Evolutionary conservation across 2,888 invertebrate genomes (phyloP), one percentile per base, ranked within the genome.

Genomic region (Archaeoteleia sp.): DNA sequence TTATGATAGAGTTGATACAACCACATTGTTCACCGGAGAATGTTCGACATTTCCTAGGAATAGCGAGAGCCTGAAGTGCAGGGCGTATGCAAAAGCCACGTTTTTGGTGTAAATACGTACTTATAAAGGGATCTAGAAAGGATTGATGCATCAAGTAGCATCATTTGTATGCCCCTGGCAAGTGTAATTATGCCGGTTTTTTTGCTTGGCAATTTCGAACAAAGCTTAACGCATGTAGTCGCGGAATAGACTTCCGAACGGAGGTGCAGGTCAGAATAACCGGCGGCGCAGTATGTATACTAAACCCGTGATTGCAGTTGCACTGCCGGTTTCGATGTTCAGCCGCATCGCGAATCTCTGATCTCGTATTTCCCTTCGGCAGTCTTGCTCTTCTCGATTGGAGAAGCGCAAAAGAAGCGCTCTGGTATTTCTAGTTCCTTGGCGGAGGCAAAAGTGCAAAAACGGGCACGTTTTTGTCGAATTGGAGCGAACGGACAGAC

Each of bases 311-410:
- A 79, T 81, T 78, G 79, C 77, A 65, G 66, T 66, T 70, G 66
- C 68, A 78, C 76, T 75, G 75, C 74, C 77, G 75, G 76, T 76
- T 78, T 80, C 77, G 77, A 79, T 67, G 77, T 71, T 75, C 77
- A 71, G 45, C 55, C 15, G 63, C 62, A 68, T 66, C 63, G 53
- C 69, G 34, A 48, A 67, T 51, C 70, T 63, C 62, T 67, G 43
- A 45, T 49, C 37, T 39, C 46, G 23, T 42, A 9, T 61, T 51
- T 34, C 40, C 30, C 51, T 49, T 67, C 65, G 57, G 54, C 51
- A 14, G 51, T 57, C 51, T 42, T 39, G 34, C 51, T 20, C 20
- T 5, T 5, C 20, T 20, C 20, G 20, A 20, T 20, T 40, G 46
- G 54, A 39, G 62, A 60, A 49, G 51, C 23, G 35, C 35, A 46